A percentile compares a stretch with the other conserved stretches of the same genome.
phyloP scores from a whole-genome alignment of 2,797 vertebrate genomes.

The Xyrichtys novacula region DNA sequence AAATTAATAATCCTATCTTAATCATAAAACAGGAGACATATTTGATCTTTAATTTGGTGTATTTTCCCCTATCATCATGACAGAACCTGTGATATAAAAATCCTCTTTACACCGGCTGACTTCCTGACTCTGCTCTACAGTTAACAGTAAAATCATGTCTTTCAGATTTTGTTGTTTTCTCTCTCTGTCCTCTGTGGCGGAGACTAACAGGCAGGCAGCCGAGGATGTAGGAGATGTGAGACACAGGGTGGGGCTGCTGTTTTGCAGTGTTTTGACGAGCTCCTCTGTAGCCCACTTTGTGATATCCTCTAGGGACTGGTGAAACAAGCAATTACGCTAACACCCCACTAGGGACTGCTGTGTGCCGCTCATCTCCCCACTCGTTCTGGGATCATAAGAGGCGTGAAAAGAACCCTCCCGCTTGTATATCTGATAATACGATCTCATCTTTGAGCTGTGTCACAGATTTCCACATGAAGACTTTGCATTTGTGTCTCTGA shows the following conservation, averaged over 20 bases:
- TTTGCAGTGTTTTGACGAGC: conserved; percentile 25
- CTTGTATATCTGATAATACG: conserved; percentile 12
- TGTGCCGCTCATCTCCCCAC: conserved; percentile 55
- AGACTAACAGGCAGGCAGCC: conserved; percentile 25
- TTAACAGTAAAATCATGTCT: conserved; percentile 2
- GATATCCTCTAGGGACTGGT: conserved; percentile 50
- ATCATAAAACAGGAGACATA: background rate
- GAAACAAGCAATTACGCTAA: conserved; percentile 73
- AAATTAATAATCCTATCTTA: background rate
- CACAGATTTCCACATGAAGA: conserved; percentile 26
- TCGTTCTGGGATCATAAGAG: conserved; percentile 38
- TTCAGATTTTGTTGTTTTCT: background rate
- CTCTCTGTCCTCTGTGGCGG: conserved; percentile 8
- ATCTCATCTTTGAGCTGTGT: conserved; percentile 48
- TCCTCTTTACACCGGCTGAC: background rate
- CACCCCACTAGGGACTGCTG: conserved; percentile 79
- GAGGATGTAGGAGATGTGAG: conserved; percentile 31
- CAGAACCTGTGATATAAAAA: background rate
- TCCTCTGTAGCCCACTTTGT: conserved; percentile 37
- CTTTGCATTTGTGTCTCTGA: conserved; percentile 25
- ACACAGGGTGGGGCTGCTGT: conserved; percentile 36
- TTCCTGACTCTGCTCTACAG: background rate
- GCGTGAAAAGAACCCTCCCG: conserved; percentile 24
- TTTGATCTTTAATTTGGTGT: background rate
- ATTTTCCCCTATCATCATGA: background rate